Percentiles rank a stretch among this genome's conserved stretches.
Conservation (phyloP, 2,888 invertebrate genomes). For the Oligia strigilis region DNA sequence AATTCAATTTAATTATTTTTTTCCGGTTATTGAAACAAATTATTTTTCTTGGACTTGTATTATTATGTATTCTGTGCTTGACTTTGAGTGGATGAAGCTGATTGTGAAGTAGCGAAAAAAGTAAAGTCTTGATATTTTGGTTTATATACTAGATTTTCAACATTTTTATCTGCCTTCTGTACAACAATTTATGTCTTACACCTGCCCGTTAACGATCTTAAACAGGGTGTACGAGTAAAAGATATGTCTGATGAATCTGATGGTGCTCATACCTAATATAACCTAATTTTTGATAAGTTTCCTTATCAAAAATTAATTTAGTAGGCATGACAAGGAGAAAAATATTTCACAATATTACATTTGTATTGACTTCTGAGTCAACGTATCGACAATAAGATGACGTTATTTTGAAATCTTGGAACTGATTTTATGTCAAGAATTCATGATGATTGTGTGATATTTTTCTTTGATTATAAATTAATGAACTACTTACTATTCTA, state of each 20-base stretch:
- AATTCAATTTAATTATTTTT: neutral
- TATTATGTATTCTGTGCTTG: too few species aligned
- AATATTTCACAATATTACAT: conserved; percentile 31
- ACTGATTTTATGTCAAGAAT: conserved; percentile 4
- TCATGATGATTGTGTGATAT: neutral
- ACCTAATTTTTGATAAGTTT: too few species aligned
- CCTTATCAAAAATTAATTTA: neutral
- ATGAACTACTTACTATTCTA: neutral
- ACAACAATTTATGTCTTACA: neutral
- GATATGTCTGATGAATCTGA: neutral
- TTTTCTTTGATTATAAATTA: neutral
- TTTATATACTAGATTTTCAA: neutral
- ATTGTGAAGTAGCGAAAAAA: neutral
- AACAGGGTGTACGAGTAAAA: neutral
- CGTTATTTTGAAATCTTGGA: conserved; percentile 15
- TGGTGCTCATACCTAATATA: neutral
- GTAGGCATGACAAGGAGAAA: neutral
- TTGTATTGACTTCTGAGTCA: neutral
- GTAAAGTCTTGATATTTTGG: neutral
- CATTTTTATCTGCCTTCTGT: neutral
- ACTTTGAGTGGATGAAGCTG: neutral
- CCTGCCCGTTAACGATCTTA: neutral
- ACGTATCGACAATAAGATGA: conserved; percentile 20
- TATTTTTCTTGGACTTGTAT: neutral
- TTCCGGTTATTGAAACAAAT: too few species aligned